Evolutionary conservation across 2,888 invertebrate species (phyloP), one percentile per base, ranked within the genome.

Genomic region (Scaptomyza reducta): DNA sequence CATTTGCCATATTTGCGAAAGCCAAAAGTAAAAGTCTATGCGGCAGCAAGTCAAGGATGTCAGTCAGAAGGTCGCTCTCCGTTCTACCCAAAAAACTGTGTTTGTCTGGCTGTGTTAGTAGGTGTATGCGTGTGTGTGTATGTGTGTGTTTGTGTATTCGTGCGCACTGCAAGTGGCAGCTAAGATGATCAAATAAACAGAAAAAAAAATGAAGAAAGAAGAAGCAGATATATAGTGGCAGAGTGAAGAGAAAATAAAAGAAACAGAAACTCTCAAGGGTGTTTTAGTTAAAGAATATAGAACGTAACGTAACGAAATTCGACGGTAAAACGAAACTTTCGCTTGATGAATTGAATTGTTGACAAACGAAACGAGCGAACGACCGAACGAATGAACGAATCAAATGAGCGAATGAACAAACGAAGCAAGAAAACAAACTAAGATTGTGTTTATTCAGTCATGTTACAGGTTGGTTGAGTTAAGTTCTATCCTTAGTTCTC

Each of bases 281-380:
- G 70, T 87, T 87, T 81, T 79, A 81, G 87, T 84, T 87, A 84
- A 87, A 67, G 78, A 78, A 83, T 83, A 86, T 80, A 80, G 83
- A 75, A 74, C 56, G 44, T 58, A 81, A 79, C 70, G 82, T 83
- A 82, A 86, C 84, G 49, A 83, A 86, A 77, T 80, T 75, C 71
- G 56, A 56, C 45, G 50, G 60, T 69, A 71, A 70, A 69, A 68
- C 64, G 67, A 74, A 83, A 83, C 82, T 84, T 87, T 79, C 69
- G 70, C 82, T 81, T 84, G 87, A 84, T 84, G 87, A 87, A 84
- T 84, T 87, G 85, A 84, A 87, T 84, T 87, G 83, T 84, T 84
- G 85, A 87, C 83, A 84, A 84, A 81, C 81, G 33, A 61, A 61
- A 33, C 38, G 38, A 50, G 10, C 49, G 33, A 33, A 33, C 2